Conservation (phyloP, 1,140 invertebrate genomes). For the Zaprionus vittiger region DNA sequence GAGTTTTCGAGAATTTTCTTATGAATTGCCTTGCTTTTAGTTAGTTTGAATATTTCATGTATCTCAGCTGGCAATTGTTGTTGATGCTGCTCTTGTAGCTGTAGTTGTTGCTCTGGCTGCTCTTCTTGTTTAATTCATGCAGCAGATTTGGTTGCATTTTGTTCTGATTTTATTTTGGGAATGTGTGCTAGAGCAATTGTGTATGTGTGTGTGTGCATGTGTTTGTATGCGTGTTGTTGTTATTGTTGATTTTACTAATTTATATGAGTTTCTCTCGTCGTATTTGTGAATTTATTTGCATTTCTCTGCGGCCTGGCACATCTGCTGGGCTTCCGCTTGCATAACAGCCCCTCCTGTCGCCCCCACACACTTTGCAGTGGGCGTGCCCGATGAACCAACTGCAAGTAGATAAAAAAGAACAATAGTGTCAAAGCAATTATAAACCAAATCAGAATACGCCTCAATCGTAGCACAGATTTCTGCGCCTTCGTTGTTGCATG, state of each 20-base stretch:
- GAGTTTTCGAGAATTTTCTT: conserved; percentile 60
- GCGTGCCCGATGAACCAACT: conserved; percentile 15
- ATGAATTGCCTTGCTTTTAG: conserved; percentile 59
- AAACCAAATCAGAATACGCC: not conserved
- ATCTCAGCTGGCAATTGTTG: conserved; percentile 45
- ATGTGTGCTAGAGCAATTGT: not conserved
- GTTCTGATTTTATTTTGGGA: conserved; percentile 60
- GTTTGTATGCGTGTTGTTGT: conserved; percentile 23
- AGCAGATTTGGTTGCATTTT: conserved; percentile 70
- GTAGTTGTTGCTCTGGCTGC: conserved; percentile 7
- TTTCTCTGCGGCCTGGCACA: conserved; percentile 47
- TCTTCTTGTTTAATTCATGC: conserved; percentile 56
- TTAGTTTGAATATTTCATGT: conserved; percentile 62
- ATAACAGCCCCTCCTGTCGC: conserved; percentile 8
- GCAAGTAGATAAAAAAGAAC: conserved; percentile 21
- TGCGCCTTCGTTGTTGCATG: not conserved
- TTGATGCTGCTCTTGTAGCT: conserved; percentile 20
- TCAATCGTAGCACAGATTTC: not conserved
- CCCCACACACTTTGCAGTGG: conserved; percentile 9
- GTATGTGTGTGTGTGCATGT: conserved; percentile 12
- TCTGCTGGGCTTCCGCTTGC: conserved; percentile 27
- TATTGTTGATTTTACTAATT: conserved; percentile 58
- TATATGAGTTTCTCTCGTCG: conserved; percentile 46
- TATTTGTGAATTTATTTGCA: conserved; percentile 58
- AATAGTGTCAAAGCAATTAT: conserved; percentile 21